Base-by-base conservation (phyloP, 2,113 vertebrate genomes). In the Thalassoma bifasciatum region DNA sequence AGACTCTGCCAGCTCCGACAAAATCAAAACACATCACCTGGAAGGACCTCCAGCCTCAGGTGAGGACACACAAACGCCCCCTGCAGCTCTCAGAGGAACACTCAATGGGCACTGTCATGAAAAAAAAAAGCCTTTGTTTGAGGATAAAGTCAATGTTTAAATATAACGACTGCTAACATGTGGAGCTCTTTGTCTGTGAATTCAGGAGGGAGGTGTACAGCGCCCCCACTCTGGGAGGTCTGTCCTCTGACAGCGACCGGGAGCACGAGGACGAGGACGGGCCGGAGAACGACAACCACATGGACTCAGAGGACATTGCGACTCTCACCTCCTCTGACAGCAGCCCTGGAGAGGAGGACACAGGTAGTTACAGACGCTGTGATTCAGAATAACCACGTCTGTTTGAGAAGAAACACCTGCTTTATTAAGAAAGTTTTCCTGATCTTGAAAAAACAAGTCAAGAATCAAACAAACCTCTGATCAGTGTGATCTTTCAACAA, bases 241-340 rank as follows among this genome's bases (percentile, higher is more conserved):
- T 97, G 51, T 96, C 95, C 26, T 97, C 97, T 47, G 96, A 98
- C 76, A 97, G 96, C 0, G 97, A 98, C 76, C 95, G 91, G 19
- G 95, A 97, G 82, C 95, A 94, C 0, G 96, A 98, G 14, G 85
- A 87, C 8, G 86, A 87, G 56, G 95, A 93, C 2, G 93, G 92
- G 4, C 93, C 89, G 44, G 93, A 95, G 51, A 94, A 94, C 42
- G 91, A 94, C 5, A 53, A 88, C 24, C n/a, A 36, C 63, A 42
- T 44, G 1, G 77, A 80, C 67, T 57, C 21, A 1, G 82, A 69
- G 22, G 66, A 83, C 65, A 69, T 62, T 83, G 64, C 85, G 0
- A 68, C 86, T 75, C 86, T 67, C 51, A 53, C 88, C 9, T 92
- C 91, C 17, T 93, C 93, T 47, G 87, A 30, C 58, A 92, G 90